Evolutionary conservation across 2,888 invertebrate genomes (phyloP).

Genomic region (Stenodema calcarata): DNA sequence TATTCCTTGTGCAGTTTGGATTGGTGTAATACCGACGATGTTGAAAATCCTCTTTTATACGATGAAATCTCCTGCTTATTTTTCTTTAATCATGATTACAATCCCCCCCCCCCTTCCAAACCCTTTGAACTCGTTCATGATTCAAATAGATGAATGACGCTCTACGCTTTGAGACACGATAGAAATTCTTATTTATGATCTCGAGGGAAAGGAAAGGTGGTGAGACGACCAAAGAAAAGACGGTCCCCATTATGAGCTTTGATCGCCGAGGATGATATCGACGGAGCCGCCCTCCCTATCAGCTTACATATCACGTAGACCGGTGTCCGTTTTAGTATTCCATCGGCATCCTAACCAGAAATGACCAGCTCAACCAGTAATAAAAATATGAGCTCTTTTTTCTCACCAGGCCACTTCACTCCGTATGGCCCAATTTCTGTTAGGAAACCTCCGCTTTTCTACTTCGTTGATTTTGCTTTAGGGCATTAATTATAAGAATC

Average conservation of each 20-base stretch:
- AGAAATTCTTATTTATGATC: conserved; percentile 4
- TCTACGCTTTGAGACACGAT: not conserved
- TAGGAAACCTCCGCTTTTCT: not conserved
- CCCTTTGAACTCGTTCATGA: too few relatives aligned
- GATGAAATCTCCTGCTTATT: not conserved
- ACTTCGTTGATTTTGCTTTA: not conserved
- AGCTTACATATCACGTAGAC: conserved; percentile 34
- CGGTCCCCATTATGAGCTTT: conserved; percentile 40
- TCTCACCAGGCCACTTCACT: not conserved
- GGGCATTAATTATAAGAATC: not conserved
- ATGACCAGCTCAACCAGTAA: conserved; percentile 43
- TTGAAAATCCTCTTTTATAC: too few relatives aligned
- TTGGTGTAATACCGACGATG: too few relatives aligned
- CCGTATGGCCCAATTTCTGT: not conserved
- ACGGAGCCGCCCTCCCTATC: conserved; percentile 2
- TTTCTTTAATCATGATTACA: not conserved
- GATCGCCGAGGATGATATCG: conserved; percentile 35
- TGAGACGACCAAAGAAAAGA: not conserved
- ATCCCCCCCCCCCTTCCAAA: not conserved
- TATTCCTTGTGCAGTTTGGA: too few relatives aligned
- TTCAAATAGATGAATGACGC: not conserved
- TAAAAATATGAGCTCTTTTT: conserved; percentile 35
- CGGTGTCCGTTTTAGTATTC: conserved; percentile 20
- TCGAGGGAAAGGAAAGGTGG: not conserved
- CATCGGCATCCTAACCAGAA: conserved; percentile 5